A percentile compares a stretch with the other conserved stretches of the same genome.
phyloP scores from a whole-genome alignment of 1,140 invertebrate species.

The Andricus grossulariae region DNA sequence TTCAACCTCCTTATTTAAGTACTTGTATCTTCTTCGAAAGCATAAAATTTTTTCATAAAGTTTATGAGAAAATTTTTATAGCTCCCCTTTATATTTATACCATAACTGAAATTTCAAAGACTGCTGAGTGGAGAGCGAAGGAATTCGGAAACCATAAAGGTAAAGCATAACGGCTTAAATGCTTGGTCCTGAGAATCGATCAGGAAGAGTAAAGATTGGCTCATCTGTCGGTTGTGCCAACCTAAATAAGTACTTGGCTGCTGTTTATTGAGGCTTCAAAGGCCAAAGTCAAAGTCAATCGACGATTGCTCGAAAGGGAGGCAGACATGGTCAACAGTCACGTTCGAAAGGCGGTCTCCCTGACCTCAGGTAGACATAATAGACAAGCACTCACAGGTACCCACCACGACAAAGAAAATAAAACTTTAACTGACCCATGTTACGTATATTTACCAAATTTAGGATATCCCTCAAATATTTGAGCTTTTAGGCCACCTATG shows the following conservation, averaged over 20 bases:
- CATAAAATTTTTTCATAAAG: no score
- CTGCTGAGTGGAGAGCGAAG: neutral
- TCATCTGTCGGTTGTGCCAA: conserved; percentile 36
- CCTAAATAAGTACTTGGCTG: conserved; percentile 55
- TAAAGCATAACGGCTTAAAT: neutral
- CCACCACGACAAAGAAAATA: conserved; percentile 49
- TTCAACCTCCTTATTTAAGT: no score
- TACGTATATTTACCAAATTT: conserved; percentile 62
- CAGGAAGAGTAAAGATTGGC: conserved; percentile 19
- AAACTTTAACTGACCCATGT: conserved; percentile 54
- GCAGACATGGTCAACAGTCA: conserved; percentile 36
- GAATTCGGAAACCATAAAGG: neutral
- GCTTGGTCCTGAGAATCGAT: conserved; percentile 13
- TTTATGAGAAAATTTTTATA: no score
- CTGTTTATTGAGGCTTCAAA: conserved; percentile 50
- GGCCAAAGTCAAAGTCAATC: conserved; percentile 37
- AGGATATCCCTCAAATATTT: conserved; percentile 69
- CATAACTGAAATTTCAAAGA: neutral
- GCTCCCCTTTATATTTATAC: no score
- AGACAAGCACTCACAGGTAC: conserved; percentile 41
- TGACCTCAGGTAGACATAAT: conserved; percentile 34
- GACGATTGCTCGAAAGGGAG: conserved; percentile 35
- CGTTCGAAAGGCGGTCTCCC: conserved; percentile 41
- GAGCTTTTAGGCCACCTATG: conserved; percentile 63
- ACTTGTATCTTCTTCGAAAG: no score